Evolutionary conservation across 2,888 invertebrate species (phyloP).

Genomic region (Noctuana brunneofusca): DNA sequence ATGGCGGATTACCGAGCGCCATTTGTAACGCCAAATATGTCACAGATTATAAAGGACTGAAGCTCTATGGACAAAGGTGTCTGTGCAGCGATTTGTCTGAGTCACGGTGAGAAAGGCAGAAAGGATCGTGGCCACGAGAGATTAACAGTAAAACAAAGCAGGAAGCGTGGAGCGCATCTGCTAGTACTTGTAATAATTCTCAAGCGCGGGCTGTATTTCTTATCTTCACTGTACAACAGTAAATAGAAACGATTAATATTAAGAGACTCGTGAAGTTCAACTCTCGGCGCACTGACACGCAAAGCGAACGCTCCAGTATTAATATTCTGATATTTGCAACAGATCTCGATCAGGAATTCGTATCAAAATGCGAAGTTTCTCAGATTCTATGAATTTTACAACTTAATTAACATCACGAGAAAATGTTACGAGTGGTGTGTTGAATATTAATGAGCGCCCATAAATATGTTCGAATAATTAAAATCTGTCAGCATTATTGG

Average conservation of each 20-base stretch:
- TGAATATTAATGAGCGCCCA: slow-evolving; percentile 26
- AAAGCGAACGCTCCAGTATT: slow-evolving; percentile 22
- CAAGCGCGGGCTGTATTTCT: slow-evolving; percentile 30
- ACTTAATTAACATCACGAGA: slow-evolving; percentile 24
- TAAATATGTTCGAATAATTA: slow-evolving; percentile 21
- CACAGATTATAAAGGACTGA: slow-evolving; percentile 34
- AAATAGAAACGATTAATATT: slow-evolving; percentile 36
- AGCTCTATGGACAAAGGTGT: slow-evolving; percentile 36
- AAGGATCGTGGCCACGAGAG: slow-evolving; percentile 35
- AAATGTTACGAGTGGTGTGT: slow-evolving; percentile 14
- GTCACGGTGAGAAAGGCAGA: slow-evolving; percentile 33
- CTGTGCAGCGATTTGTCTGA: slow-evolving; percentile 35
- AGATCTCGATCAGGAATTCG: slow-evolving; percentile 8
- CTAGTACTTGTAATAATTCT: slow-evolving; percentile 29
- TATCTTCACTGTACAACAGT: slow-evolving; percentile 33
- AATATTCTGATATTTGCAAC: slow-evolving; percentile 23
- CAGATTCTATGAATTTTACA: slow-evolving; percentile 28
- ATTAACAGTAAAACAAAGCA: slow-evolving; percentile 41
- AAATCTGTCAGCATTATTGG: slow-evolving; percentile 18
- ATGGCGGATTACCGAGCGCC: slow-evolving; percentile 36
- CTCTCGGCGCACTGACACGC: slow-evolving; percentile 10
- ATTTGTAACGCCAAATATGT: slow-evolving; percentile 34
- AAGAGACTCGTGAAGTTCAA: slow-evolving; percentile 24
- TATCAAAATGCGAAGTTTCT: slow-evolving; percentile 22
- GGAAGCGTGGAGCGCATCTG: slow-evolving; percentile 29